Conservation (phyloP, 2,888 invertebrate genomes). For the Sialis lutaria region DNA sequence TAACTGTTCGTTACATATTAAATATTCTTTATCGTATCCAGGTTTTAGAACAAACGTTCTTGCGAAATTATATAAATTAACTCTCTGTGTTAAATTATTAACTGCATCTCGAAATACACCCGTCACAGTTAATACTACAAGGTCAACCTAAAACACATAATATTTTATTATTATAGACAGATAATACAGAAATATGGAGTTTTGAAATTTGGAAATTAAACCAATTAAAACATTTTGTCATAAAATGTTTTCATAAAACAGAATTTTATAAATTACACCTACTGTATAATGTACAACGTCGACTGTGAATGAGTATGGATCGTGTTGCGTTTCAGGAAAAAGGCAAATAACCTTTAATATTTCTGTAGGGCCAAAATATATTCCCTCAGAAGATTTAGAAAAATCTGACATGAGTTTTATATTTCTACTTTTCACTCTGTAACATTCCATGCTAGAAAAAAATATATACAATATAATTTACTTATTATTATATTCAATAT, state of each 20-base stretch:
- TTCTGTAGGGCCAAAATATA: constrained; percentile 15
- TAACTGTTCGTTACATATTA: constrained; percentile 48
- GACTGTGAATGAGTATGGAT: constrained; percentile 43
- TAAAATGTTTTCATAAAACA: not conserved
- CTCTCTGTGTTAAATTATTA: constrained; percentile 27
- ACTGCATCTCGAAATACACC: constrained; percentile 47
- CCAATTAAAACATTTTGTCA: too few species aligned
- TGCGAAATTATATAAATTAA: constrained; percentile 34
- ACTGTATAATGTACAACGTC: constrained; percentile 46
- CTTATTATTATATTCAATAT: not conserved
- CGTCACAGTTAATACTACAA: constrained; percentile 37
- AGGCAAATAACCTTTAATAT: constrained; percentile 29
- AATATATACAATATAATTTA: not conserved
- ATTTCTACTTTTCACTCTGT: constrained; percentile 29
- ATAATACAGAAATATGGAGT: too few species aligned
- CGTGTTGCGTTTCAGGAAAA: constrained; percentile 44
- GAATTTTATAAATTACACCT: constrained; percentile 18
- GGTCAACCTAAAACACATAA: constrained; percentile 19
- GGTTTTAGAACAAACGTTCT: constrained; percentile 36
- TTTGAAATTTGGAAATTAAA: too few species aligned
- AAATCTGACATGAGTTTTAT: constrained; percentile 23
- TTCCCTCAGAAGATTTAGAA: constrained; percentile 16
- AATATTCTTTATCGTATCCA: constrained; percentile 31
- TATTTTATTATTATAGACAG: too few species aligned
- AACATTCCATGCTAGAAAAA: constrained; percentile 20